Conservation (phyloP, 2,888 invertebrate genomes). For the Dicyrtoma fusca region DNA sequence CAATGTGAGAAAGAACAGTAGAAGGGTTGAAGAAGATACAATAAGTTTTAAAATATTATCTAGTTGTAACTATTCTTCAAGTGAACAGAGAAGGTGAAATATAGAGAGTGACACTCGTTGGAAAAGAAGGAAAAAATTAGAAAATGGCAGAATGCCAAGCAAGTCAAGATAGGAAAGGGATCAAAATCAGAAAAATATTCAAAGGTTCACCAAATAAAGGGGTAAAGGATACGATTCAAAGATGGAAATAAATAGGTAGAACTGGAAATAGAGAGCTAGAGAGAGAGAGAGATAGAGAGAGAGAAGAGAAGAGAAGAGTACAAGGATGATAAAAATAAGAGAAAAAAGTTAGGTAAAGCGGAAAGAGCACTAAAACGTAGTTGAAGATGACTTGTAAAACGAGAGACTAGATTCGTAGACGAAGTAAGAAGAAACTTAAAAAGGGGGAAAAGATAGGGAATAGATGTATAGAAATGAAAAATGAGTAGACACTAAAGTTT, state of each 20-base stretch:
- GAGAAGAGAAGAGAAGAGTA: neutral
- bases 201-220: constrained; percentile 1
- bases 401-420: neutral
- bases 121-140: neutral
- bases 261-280: neutral
- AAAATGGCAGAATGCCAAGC: neutral
- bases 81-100: too few relatives aligned
- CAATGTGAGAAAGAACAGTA: constrained; percentile 1
- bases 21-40: neutral
- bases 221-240: neutral
- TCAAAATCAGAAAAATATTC: neutral
- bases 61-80: too few relatives aligned
- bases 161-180: neutral
- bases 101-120: too few relatives aligned
- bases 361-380: too few relatives aligned
- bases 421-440: neutral
- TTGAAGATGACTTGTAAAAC: constrained; percentile 1
- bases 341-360: neutral
- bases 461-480: constrained; percentile 2
- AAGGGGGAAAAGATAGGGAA: neutral
- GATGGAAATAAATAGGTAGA: neutral
- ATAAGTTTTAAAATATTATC: neutral
- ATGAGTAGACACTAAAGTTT: neutral
- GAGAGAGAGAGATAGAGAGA: neutral
- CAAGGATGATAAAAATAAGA: constrained; percentile 7